Evolutionary conservation across 2,797 vertebrate genomes (phyloP).

Genomic region (Pantherophis alleghaniensis): DNA sequence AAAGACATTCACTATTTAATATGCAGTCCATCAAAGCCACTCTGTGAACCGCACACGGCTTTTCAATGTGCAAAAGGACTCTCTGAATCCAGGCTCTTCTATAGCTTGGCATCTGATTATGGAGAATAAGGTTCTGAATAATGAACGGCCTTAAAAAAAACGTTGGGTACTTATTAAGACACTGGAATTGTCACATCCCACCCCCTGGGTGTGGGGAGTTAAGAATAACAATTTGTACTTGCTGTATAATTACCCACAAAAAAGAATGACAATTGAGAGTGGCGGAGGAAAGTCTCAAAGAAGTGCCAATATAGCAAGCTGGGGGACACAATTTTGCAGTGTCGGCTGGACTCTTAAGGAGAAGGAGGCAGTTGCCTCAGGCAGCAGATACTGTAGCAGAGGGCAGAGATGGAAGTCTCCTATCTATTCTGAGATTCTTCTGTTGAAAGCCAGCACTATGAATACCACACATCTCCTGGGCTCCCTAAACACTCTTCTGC

Average conservation of each 20-base stretch:
- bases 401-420: not conserved
- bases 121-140: not conserved
- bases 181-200: not conserved
- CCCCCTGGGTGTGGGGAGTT: not conserved
- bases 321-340: not conserved
- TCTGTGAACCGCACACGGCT: not conserved
- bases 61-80: not conserved
- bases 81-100: not conserved
- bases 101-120: not conserved
- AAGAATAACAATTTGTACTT: not conserved
- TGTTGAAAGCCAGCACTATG: not conserved
- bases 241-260: not conserved
- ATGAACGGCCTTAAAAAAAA: not conserved
- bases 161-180: not conserved
- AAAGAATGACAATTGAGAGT: not conserved
- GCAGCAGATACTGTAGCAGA: not conserved
- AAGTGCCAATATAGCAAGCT: not conserved
- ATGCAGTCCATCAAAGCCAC: not conserved
- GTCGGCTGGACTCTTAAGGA: not conserved
- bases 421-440: not conserved
- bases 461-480: not conserved
- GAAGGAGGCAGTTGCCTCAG: not conserved
- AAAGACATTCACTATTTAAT: not conserved
- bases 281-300: not conserved
- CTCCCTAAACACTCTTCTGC: not conserved